Evolutionary conservation across 2,797 vertebrate genomes (phyloP).

Genomic region (Geranospiza caerulescens): DNA sequence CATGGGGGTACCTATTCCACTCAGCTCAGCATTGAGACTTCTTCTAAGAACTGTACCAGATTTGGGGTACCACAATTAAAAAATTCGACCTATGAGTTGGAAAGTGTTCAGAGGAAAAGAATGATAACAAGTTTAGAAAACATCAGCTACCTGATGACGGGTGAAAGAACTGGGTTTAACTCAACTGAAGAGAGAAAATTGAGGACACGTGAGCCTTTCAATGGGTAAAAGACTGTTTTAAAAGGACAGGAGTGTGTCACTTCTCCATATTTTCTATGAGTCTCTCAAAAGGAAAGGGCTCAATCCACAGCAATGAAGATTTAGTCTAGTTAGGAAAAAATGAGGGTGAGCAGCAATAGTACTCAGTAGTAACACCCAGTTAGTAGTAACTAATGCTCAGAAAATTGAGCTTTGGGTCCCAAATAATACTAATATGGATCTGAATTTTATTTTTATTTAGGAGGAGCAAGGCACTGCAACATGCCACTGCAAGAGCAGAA

Average conservation of each 20-base stretch:
- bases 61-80: not conserved
- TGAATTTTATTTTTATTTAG: not conserved
- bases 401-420: not conserved
- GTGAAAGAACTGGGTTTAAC: not conserved
- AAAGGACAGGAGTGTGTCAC: not conserved
- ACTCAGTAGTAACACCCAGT: not conserved
- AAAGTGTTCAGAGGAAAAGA: not conserved
- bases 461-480: not conserved
- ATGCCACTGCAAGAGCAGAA: not conserved
- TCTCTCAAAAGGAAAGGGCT: not conserved
- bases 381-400: not conserved
- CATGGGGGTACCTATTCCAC: not conserved
- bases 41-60: not conserved
- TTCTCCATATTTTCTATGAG: not conserved
- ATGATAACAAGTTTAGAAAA: not conserved
- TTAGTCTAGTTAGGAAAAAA: not conserved
- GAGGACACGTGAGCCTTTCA: not conserved
- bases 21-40: not conserved
- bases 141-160: not conserved
- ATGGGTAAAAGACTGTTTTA: not conserved
- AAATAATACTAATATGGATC: not conserved
- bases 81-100: not conserved
- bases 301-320: not conserved
- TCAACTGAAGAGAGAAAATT: not conserved
- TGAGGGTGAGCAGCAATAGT: not conserved